Evolutionary conservation across 2,797 vertebrate genomes (phyloP).

Genomic region (Menidia menidia): DNA sequence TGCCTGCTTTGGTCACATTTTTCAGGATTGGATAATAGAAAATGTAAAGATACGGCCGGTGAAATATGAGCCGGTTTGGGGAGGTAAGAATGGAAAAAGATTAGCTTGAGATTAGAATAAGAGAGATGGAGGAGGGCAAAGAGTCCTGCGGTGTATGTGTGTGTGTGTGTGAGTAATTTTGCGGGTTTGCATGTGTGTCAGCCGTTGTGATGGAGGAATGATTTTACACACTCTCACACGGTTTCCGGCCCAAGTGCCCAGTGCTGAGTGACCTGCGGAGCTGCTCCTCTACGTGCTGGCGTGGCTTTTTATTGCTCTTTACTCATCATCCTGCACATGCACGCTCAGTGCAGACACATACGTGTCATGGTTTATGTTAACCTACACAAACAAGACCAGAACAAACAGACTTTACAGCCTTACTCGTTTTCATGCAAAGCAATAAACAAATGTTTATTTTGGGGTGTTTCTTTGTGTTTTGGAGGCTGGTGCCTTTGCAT

Average conservation of each 20-base stretch:
- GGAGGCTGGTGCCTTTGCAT: conserved; percentile 60
- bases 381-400: neutral
- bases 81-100: conserved; percentile 83
- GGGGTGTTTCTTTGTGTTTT: conserved; percentile 29
- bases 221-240: conserved; percentile 60
- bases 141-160: conserved; percentile 48
- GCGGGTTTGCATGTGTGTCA: conserved; percentile 43
- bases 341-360: conserved; percentile 9
- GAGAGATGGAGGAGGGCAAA: conserved; percentile 77
- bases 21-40: conserved; percentile 84
- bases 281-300: conserved; percentile 46
- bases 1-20: conserved; percentile 77
- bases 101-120: conserved; percentile 83
- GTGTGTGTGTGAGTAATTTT: conserved; percentile 54
- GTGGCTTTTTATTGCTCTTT: conserved; percentile 29
- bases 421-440: conserved; percentile 23
- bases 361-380: conserved; percentile 21
- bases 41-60: conserved; percentile 81
- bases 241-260: conserved; percentile 39
- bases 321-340: conserved; percentile 32
- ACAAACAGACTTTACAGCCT: neutral
- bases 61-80: conserved; percentile 84
- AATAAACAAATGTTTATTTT: conserved; percentile 52
- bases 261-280: conserved; percentile 28
- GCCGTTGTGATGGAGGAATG: conserved; percentile 48